These are phyloP conservation scores for Holothuria leucospilota DNA, from an alignment of 53 echinoderm and acorn worm species.

Conservation along the genomic window DNA sequence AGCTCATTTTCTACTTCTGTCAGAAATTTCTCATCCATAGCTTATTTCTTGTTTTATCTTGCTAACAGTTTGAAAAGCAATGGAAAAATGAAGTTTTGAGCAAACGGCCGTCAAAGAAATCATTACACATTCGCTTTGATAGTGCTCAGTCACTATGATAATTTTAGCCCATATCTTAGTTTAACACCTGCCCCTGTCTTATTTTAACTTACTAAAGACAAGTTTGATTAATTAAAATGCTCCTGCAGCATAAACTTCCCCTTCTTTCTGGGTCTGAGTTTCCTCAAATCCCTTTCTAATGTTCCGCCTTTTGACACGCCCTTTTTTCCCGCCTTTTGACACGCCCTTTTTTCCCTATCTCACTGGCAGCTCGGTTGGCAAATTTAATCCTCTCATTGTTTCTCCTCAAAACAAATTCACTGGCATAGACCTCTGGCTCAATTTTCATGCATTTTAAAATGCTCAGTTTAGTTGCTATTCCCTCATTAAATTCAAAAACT, in stretches of 20 bases:
- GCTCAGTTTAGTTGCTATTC: not conserved
- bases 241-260: conserved; percentile 13
- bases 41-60: not conserved
- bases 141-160: not conserved
- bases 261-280: not conserved
- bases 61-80: not conserved
- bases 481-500: not conserved
- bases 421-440: not conserved
- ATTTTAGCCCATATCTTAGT: not conserved
- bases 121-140: not conserved
- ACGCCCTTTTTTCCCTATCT: not conserved
- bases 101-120: not conserved
- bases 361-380: not conserved
- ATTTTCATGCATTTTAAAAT: not conserved
- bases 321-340: no score
- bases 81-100: not conserved
- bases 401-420: not conserved
- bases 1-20: not conserved
- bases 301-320: not conserved
- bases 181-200: not conserved
- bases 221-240: not conserved
- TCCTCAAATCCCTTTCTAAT: conserved; percentile 6
- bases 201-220: not conserved
- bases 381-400: not conserved
- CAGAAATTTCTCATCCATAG: not conserved